Base-by-base conservation (phyloP, 2,113 vertebrate genomes). In the Indicator indicator region DNA sequence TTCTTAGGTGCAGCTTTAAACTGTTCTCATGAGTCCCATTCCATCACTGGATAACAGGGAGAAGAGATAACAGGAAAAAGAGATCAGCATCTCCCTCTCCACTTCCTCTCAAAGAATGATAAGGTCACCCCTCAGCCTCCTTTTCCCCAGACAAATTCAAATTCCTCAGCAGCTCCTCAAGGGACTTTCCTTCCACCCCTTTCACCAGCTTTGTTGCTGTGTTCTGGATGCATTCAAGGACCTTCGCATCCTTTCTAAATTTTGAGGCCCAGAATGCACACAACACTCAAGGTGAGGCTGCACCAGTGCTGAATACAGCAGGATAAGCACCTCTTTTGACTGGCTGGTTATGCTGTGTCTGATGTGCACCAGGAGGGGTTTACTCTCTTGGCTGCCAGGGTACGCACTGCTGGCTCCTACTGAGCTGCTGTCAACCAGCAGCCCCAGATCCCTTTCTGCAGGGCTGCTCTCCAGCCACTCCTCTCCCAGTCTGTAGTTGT, bases 21-120 rank as follows among this genome's bases (percentile, higher is more conserved):
- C 59, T 17, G 3, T 76, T 79, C 9, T 23, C 11, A 14, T 0
- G 0, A 52, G 23, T 52, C 50, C 50, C 2, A 2, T 70, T 17
- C 20, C 50, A 6, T 46, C 36, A 33, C 42, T 62, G 52, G 11
- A 44, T 59, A 3, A 11, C 18, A 59, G 6, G 16, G 10, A 83
- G n/a, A 42, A 48, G 32, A 36, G 11, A 44, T 59, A 3, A 11
- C 18, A 59, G 6, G 16, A 10, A 83, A n/a, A 42, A 48, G 32
- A 4, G 9, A 8, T 48, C 63, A 42, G 28, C 40, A 46, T 6
- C 15, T 52, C 9, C 13, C 4, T 36, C 15, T 46, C 38, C 3
- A 9, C 5, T 1, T 82, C 20, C 19, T 4, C 2, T 82, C 20
- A 30, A 14, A 46, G 30, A 19, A 30, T 23, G 42, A 46, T 9